A percentile compares a stretch with the other conserved stretches of the same genome.
phyloP scores from a whole-genome alignment of 37 sponge, comb jelly and placozoan species.

The Mnemiopsis leidyi region DNA sequence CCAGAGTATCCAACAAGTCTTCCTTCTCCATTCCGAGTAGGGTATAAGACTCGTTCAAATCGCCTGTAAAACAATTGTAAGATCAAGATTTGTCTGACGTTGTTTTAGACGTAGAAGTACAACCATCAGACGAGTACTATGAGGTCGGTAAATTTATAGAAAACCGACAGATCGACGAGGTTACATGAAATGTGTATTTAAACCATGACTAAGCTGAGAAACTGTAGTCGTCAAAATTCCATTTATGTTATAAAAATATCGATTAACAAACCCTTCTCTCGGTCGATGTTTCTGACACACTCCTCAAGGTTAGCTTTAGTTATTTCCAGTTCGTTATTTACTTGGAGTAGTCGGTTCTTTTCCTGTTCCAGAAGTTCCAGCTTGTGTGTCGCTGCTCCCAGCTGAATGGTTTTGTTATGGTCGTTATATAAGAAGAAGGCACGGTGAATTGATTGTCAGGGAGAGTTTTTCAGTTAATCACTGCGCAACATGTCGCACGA shows the following conservation, averaged over 20 bases:
- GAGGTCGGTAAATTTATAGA: background rate
- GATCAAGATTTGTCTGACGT: too few species aligned
- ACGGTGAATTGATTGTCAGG: too few species aligned
- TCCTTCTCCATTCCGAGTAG: constrained; percentile 65
- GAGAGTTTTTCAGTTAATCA: too few species aligned
- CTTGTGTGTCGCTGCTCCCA: constrained; percentile 2
- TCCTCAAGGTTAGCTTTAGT: constrained; percentile 62
- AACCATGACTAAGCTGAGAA: too few species aligned
- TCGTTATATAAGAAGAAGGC: too few species aligned
- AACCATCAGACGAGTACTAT: too few species aligned
- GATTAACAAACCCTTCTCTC: constrained; percentile 44
- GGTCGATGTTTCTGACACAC: constrained; percentile 32
- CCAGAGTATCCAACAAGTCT: constrained; percentile 48
- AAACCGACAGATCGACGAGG: too few species aligned
- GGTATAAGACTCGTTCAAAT: constrained; percentile 63
- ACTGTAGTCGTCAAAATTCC: too few species aligned
- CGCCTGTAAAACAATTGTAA: constrained; percentile 17
- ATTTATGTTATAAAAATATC: too few species aligned
- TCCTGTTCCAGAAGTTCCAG: background rate
- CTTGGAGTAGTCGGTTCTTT: background rate
- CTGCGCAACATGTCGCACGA: too few species aligned
- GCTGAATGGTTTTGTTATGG: constrained; percentile 11
- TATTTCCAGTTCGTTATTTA: background rate
- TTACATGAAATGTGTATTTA: too few species aligned
- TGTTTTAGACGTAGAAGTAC: too few species aligned